These are phyloP conservation scores for Theropithecus gelada DNA, from an alignment of 2,113 vertebrate genomes.

Conservation along the genomic window DNA sequence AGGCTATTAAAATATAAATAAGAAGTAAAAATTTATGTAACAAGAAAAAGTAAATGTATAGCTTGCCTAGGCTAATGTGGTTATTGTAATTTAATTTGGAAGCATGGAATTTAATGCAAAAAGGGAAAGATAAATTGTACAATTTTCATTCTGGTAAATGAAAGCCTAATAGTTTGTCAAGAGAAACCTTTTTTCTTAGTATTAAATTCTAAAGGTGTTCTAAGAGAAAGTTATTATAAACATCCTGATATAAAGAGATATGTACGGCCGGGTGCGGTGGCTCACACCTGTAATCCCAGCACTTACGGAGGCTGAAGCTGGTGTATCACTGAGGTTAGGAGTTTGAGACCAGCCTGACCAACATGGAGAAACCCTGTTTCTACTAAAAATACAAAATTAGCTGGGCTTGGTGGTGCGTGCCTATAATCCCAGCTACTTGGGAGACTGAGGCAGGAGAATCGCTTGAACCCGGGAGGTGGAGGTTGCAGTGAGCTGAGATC, in stretches of 20 bases:
- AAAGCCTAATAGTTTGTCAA: neutral
- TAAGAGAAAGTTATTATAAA: neutral
- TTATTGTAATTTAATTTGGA: constrained; percentile 46
- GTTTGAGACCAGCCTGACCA: too few species aligned
- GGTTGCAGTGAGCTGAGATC: too few species aligned
- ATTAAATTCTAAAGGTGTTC: constrained; percentile 3
- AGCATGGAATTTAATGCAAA: constrained; percentile 24
- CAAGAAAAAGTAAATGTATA: constrained; percentile 10
- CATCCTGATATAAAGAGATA: neutral
- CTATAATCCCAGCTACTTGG: too few species aligned
- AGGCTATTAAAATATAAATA: neutral
- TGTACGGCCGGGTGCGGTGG: too few species aligned
- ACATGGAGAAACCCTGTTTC: too few species aligned
- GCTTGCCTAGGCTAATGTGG: neutral
- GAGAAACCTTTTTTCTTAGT: neutral
- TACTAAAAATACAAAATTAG: too few species aligned
- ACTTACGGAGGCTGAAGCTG: too few species aligned
- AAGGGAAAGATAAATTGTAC: neutral
- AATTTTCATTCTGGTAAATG: constrained; percentile 28
- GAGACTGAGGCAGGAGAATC: too few species aligned
- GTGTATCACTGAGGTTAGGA: too few species aligned
- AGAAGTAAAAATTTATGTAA: constrained; percentile 1
- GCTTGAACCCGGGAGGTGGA: too few species aligned
- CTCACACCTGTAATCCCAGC: too few species aligned
- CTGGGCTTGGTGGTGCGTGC: too few species aligned